Conservation (phyloP, 2,113 vertebrate species). For the Chrysochloris asiatica region DNA sequence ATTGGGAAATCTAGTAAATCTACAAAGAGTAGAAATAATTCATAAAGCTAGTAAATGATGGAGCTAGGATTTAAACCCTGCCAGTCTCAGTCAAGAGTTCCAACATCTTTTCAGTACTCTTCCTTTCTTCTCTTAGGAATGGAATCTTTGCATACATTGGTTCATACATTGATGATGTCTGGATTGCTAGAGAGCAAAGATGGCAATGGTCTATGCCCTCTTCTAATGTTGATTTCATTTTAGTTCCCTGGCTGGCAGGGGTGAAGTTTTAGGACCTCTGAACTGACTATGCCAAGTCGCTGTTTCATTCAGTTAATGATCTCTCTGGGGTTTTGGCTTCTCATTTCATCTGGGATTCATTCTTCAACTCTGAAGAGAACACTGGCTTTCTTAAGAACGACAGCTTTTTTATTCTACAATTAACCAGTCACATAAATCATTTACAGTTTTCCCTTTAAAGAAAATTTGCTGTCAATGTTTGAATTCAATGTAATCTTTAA, state of each 20-base stretch:
- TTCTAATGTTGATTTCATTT: neutral
- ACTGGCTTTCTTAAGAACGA: slow-evolving; percentile 6
- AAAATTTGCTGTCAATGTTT: neutral
- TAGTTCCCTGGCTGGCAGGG: neutral
- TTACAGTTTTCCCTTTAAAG: slow-evolving; percentile 30
- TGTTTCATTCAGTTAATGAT: slow-evolving; percentile 1
- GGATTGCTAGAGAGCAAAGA: slow-evolving; percentile 4
- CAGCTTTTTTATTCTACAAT: neutral
- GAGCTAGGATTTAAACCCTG: neutral
- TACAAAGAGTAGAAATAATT: neutral
- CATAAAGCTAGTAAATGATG: neutral
- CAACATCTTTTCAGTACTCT: neutral
- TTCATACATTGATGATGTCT: neutral
- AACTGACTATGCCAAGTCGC: neutral
- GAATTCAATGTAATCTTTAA: neutral
- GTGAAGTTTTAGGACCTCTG: neutral
- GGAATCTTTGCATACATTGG: neutral
- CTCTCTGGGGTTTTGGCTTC: slow-evolving; percentile 36
- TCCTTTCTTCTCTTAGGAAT: neutral
- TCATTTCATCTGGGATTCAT: slow-evolving; percentile 24
- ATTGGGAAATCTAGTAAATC: slow-evolving; percentile 13
- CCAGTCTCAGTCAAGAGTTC: neutral
- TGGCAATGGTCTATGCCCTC: neutral
- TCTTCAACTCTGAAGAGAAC: slow-evolving; percentile 12
- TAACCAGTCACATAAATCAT: slow-evolving; percentile 29